Percentiles rank a stretch among this genome's conserved stretches.
Conservation (phyloP, 2,797 vertebrate genomes). For the Parauchenoglanis ngamensis region DNA sequence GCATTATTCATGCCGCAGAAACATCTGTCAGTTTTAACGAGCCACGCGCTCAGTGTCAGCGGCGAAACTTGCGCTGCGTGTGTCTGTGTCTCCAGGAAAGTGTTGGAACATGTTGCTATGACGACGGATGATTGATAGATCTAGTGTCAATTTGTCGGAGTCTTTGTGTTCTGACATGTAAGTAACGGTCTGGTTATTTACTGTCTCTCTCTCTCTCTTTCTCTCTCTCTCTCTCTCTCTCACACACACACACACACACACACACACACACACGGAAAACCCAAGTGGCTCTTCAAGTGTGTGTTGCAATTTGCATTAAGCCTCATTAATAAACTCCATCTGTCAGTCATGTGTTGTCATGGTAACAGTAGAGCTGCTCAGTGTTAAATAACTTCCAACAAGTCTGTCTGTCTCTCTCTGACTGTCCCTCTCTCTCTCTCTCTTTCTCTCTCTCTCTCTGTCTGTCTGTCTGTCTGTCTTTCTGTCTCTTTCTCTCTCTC, state of each 20-base stretch:
- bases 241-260: slow-evolving; percentile 1
- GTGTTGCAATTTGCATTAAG: background rate
- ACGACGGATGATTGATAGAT: slow-evolving; percentile 15
- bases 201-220: no score
- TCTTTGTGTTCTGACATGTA: slow-evolving; percentile 12
- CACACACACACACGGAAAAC: background rate
- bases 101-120: slow-evolving; percentile 8
- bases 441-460: background rate
- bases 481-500: fast-evolving
- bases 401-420: no score
- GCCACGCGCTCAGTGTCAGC: slow-evolving; percentile 49
- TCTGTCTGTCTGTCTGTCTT: background rate
- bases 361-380: background rate
- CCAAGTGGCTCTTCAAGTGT: background rate
- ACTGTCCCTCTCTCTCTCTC: no score
- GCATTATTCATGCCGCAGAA: slow-evolving; percentile 23
- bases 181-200: background rate
- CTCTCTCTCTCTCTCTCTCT: no score
- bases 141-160: slow-evolving; percentile 1
- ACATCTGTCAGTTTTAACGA: slow-evolving; percentile 56
- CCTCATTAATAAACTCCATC: background rate
- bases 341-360: background rate
- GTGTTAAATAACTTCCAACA: no score
- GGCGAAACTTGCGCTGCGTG: slow-evolving; percentile 29
- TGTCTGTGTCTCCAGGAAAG: background rate